These are phyloP conservation scores for Schlechtendalia chinensis DNA, from an alignment of 1,140 invertebrate genomes.

Conservation along the genomic window DNA sequence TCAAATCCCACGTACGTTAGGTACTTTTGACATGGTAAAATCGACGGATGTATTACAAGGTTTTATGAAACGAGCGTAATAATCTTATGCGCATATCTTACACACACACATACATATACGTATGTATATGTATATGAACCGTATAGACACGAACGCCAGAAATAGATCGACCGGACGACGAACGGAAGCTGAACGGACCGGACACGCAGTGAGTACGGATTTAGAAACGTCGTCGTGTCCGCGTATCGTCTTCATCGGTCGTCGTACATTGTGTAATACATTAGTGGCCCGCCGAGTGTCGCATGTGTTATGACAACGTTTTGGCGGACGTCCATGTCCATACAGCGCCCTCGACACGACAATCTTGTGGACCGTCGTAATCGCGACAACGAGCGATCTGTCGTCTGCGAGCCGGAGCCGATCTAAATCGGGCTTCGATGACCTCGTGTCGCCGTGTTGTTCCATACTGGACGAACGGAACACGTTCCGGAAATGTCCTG, in stretches of 20 bases:
- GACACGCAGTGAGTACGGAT: neutral
- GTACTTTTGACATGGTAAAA: too few relatives aligned
- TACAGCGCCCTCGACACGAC: neutral
- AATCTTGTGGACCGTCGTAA: neutral
- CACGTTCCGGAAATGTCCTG: too few relatives aligned
- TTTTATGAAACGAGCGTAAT: too few relatives aligned
- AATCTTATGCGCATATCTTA: too few relatives aligned
- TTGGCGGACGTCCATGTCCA: neutral
- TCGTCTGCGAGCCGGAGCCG: too few relatives aligned
- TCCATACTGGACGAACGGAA: too few relatives aligned
- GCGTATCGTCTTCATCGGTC: neutral
- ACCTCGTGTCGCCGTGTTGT: neutral
- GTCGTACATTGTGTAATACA: neutral
- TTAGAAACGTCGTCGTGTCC: neutral
- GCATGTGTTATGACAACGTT: constrained; percentile 11
- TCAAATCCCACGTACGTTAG: too few relatives aligned
- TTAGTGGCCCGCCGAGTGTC: neutral
- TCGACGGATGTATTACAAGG: too few relatives aligned
- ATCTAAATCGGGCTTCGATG: constrained; percentile 20
- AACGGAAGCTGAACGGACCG: constrained; percentile 5
- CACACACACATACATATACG: too few relatives aligned
- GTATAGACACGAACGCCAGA: neutral
- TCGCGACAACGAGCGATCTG: neutral
- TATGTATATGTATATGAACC: too few relatives aligned
- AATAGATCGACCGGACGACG: constrained; percentile 4